phyloP scores from a whole-genome alignment of 2,888 invertebrate genomes.

The Eupithecia subumbrata region DNA sequence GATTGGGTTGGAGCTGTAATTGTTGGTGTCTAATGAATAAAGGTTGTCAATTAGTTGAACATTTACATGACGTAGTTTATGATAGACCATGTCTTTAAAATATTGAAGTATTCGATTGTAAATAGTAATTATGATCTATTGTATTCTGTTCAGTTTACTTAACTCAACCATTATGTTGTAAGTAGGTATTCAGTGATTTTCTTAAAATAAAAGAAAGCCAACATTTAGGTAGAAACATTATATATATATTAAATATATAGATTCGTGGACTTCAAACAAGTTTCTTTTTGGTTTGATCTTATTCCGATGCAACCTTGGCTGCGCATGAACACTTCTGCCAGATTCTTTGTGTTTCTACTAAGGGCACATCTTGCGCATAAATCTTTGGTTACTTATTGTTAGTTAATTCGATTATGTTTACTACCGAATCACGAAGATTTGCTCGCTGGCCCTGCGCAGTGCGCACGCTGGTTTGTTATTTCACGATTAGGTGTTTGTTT shows the following conservation, averaged over 20 bases:
- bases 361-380: not conserved
- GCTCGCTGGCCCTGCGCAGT: not conserved
- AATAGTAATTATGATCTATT: not conserved
- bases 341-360: not conserved
- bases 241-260: not conserved
- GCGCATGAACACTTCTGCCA: not conserved
- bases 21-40: conserved; percentile 16
- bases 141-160: not conserved
- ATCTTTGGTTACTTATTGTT: not conserved
- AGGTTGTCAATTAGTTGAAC: not conserved
- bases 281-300: not conserved
- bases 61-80: not conserved
- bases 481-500: conserved; percentile 9
- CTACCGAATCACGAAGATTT: conserved; percentile 14
- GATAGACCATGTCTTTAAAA: not conserved
- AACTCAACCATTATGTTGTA: not conserved
- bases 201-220: not conserved
- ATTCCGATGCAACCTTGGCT: not conserved
- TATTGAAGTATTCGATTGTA: not conserved
- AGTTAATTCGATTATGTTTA: conserved; percentile 19
- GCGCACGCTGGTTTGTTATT: not conserved
- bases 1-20: conserved; percentile 20
- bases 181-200: not conserved
- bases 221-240: not conserved
- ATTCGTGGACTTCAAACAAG: not conserved